phyloP scores from a whole-genome alignment of 2,888 invertebrate genomes.

The Caenorhabditis uteleia region DNA sequence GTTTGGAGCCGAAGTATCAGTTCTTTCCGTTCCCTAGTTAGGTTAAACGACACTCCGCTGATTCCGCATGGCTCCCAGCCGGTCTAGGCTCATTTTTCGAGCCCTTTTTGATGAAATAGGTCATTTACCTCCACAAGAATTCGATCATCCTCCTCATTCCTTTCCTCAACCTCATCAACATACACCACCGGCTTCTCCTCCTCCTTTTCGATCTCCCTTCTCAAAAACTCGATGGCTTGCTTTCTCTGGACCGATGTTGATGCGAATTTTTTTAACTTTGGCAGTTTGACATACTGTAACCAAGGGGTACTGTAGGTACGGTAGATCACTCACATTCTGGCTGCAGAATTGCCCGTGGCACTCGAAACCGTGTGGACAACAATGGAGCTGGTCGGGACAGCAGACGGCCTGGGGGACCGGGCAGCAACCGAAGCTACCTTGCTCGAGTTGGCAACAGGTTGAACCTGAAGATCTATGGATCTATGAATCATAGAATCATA shows the following conservation, averaged over 20 bases:
- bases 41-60: no score
- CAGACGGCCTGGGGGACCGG: slow-evolving; percentile 37
- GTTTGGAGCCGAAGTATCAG: no score
- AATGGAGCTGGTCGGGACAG: slow-evolving; percentile 49
- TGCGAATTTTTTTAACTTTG: slow-evolving; percentile 39
- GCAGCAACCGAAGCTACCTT: slow-evolving; percentile 41
- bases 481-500: not conserved
- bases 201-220: slow-evolving; percentile 5
- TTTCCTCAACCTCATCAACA: not conserved
- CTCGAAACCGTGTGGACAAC: slow-evolving; percentile 49
- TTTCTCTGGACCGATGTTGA: slow-evolving; percentile 44
- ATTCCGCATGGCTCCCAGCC: no score
- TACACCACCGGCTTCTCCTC: slow-evolving; percentile 3
- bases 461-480: slow-evolving; percentile 8
- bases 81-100: no score
- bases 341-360: slow-evolving; percentile 50
- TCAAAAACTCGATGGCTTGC: slow-evolving; percentile 22
- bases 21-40: no score
- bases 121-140: no score
- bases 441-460: slow-evolving; percentile 36
- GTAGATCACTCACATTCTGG: slow-evolving; percentile 13
- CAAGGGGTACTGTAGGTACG: not conserved
- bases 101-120: no score
- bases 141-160: no score
- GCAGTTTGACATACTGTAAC: slow-evolving; percentile 20